phyloP scores from a whole-genome alignment of 2,797 vertebrate genomes.

The Sibirionetta formosa region DNA sequence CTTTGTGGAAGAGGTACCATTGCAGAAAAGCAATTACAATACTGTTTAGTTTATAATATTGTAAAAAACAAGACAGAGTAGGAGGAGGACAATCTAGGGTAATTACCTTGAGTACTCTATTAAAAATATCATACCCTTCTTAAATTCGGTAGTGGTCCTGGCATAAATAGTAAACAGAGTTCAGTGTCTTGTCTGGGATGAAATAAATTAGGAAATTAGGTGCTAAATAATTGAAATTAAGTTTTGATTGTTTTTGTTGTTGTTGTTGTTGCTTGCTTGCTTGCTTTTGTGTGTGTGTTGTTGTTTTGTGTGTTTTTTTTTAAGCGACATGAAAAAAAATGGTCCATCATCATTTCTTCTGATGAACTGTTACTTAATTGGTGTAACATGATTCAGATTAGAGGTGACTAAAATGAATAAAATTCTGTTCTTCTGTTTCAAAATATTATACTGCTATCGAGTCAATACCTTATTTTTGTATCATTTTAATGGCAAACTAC shows the following conservation, averaged over 20 bases:
- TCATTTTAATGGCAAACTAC: background rate
- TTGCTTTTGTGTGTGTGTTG: background rate
- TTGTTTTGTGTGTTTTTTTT: background rate
- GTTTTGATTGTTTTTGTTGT: background rate
- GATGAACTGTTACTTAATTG: background rate
- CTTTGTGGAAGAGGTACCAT: background rate
- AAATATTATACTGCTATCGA: background rate
- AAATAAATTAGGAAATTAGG: background rate
- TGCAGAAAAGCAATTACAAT: background rate
- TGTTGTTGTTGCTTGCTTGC: too few relatives aligned
- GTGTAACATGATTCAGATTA: background rate
- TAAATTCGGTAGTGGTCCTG: background rate
- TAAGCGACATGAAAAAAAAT: background rate
- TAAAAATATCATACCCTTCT: background rate
- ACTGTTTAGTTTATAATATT: background rate
- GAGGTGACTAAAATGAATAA: background rate
- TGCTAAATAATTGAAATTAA: background rate
- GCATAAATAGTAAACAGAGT: background rate
- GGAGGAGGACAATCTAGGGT: background rate
- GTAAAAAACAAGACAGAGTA: background rate
- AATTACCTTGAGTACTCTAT: background rate
- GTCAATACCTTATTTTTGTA: background rate
- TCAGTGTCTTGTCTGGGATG: background rate
- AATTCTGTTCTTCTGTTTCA: background rate
- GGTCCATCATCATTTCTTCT: background rate